These are phyloP conservation scores for Hydrocynus forskahlii DNA, from an alignment of 2,797 vertebrate genomes.

Conservation along the genomic window DNA sequence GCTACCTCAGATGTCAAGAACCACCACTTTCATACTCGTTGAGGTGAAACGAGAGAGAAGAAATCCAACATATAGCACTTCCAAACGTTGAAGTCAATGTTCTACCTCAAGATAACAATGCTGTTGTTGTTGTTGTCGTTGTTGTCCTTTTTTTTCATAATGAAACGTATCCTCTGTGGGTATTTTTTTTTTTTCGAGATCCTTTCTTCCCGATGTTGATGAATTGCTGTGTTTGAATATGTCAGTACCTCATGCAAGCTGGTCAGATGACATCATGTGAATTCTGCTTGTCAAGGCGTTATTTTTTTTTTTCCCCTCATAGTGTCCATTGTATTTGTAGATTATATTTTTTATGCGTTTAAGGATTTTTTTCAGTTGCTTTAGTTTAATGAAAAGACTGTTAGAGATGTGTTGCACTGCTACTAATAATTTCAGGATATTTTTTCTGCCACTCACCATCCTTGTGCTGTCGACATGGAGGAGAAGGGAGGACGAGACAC, in stretches of 20 bases:
- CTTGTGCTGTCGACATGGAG: conserved; percentile 43
- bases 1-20: conserved; percentile 84
- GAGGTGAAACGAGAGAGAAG: conserved; percentile 65
- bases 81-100: conserved; percentile 93
- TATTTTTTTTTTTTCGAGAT: conserved; percentile 50
- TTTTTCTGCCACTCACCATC: conserved; percentile 37
- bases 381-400: conserved; percentile 60
- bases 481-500: conserved; percentile 43
- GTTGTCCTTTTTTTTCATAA: conserved; percentile 68
- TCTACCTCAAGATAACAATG: conserved; percentile 93
- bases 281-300: conserved; percentile 57
- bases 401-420: conserved; percentile 73
- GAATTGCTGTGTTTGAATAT: conserved; percentile 68
- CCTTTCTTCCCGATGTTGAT: conserved; percentile 63
- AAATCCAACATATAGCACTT: conserved; percentile 90
- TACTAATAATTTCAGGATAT: conserved; percentile 62
- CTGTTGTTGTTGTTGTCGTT: conserved; percentile 67
- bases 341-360: conserved; percentile 41
- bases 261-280: conserved; percentile 69
- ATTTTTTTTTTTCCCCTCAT: conserved; percentile 53
- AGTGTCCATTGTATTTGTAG: conserved; percentile 64
- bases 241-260: conserved; percentile 74
- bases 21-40: conserved; percentile 71
- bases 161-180: conserved; percentile 62
- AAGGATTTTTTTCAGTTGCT: conserved; percentile 53